These are phyloP conservation scores for Tupaia tana DNA, from an alignment of 2,113 vertebrate genomes.

Conservation along the genomic window DNA sequence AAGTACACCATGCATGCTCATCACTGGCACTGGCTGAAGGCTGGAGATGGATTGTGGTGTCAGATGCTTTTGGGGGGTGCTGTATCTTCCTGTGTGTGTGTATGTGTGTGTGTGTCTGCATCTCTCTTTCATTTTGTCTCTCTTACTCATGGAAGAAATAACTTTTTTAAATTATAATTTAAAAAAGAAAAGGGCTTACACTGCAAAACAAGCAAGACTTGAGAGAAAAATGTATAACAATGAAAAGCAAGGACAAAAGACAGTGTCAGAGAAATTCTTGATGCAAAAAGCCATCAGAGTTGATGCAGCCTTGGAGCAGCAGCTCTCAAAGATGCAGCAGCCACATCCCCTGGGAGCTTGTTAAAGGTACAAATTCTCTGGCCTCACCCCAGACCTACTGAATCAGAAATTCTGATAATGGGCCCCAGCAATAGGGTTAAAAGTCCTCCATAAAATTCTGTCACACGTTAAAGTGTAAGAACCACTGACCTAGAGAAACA, in stretches of 20 bases:
- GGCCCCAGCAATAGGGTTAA: slow-evolving; percentile 5
- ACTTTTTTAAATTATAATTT: too few species aligned
- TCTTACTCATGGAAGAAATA: too few species aligned
- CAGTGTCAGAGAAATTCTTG: slow-evolving; percentile 1
- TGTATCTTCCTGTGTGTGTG: too few species aligned
- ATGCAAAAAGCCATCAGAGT: not conserved
- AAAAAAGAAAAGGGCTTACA: not conserved
- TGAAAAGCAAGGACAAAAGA: slow-evolving; percentile 6
- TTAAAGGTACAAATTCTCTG: not conserved
- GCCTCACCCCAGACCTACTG: not conserved
- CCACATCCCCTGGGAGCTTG: not conserved
- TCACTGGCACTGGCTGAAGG: too few species aligned
- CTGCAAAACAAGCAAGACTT: slow-evolving; percentile 18
- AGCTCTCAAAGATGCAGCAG: slow-evolving; percentile 4
- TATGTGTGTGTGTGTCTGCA: too few species aligned
- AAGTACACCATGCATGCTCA: too few species aligned
- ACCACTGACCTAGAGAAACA: slow-evolving; percentile 34
- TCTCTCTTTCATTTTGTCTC: too few species aligned
- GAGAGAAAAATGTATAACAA: not conserved
- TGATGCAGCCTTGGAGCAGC: not conserved
- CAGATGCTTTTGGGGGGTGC: too few species aligned
- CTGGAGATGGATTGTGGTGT: too few species aligned
- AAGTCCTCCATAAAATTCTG: not conserved
- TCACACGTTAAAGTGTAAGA: not conserved
- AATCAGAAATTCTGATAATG: not conserved